phyloP scores from a whole-genome alignment of 2,797 vertebrate species.

The Amphiprion clarkii region DNA sequence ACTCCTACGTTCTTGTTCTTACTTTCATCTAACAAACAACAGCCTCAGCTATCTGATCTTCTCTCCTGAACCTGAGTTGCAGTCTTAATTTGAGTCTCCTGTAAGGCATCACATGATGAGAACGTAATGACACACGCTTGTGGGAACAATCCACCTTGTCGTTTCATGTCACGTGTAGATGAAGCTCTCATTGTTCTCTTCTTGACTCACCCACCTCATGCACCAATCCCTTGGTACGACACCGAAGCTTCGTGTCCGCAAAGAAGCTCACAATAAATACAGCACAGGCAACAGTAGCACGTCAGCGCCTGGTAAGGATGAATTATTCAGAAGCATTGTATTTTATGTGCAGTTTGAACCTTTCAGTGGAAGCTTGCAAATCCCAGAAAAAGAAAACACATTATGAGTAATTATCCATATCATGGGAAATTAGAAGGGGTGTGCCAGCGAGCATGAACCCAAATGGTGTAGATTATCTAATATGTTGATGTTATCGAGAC shows the following conservation, averaged over 20 bases:
- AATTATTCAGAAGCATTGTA: conserved; percentile 42
- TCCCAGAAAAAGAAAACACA: conserved; percentile 39
- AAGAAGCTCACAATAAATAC: conserved; percentile 13
- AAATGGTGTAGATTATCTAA: conserved; percentile 42
- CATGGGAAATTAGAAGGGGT: conserved; percentile 32
- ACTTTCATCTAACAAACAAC: conserved; percentile 16
- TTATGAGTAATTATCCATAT: conserved; percentile 55
- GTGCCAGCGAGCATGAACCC: conserved; percentile 36
- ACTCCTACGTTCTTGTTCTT: neutral
- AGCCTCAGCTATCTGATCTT: conserved; percentile 6
- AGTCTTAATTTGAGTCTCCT: conserved; percentile 11
- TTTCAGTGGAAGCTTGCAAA: conserved; percentile 34
- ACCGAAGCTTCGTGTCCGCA: conserved; percentile 3
- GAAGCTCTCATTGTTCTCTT: neutral
- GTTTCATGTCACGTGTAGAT: conserved; percentile 8
- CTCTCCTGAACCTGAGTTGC: conserved; percentile 4
- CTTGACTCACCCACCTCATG: neutral
- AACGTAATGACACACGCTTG: conserved; percentile 11
- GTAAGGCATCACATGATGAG: neutral
- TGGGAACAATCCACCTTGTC: conserved; percentile 25
- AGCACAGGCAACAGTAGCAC: conserved; percentile 1
- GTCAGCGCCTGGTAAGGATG: neutral
- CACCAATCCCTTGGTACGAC: neutral
- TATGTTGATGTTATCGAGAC: conserved; percentile 53
- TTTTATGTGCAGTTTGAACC: conserved; percentile 37